Base-by-base conservation (phyloP, 1,140 invertebrate species). In the Zaprionus gabonicus region DNA sequence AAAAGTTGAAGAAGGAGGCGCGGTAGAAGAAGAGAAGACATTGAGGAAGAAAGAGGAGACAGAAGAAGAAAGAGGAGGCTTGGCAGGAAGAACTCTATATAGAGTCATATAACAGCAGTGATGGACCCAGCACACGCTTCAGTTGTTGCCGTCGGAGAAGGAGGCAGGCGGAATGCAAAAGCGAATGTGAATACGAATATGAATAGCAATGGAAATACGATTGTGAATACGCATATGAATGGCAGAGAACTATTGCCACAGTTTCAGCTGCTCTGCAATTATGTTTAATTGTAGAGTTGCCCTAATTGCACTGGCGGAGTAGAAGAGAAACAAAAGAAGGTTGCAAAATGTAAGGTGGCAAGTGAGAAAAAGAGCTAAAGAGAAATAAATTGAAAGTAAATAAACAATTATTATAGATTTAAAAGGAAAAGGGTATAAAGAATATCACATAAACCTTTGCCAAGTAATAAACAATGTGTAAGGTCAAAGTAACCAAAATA, bases 101-200 rank as follows among this genome's bases (percentile, higher is more conserved):
- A 64, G 17, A 71, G 59, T 49, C 66, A 68, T 72, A 72, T 69
- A 71, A 60, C 46, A 44, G 60, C 69, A 57, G 41, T 65, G 60
- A 70, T 68, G 72, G 67, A 70, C 38, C 72, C 6, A 17, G 6
- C 41, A 46, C 41, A 75, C 59, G 67, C 72, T 75, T 64, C 66
- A 70, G 58, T 60, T 67, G 59, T 56, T 28, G 12, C 17, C 27
- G 27, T 57, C 62, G 27, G 60, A 59, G 31, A 27, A 23, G 41
- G 34, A 44, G 56, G 56, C 31, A 36, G 34, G 10, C 25, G 20
- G 46, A 51, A 13, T 9, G 17, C 10, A 20, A 20, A 51, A 17
- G 3, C 46, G 23, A 46, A n/a, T 53, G 46, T 28, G 10, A 59
- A 38, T 31, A 31, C 41, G 17, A 49, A 51, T 57, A 13, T 25